A percentile compares a stretch with the other conserved stretches of the same genome.
Evolutionary conservation across 1,140 invertebrate genomes (phyloP).

Genomic region (Drusus annulatus): DNA sequence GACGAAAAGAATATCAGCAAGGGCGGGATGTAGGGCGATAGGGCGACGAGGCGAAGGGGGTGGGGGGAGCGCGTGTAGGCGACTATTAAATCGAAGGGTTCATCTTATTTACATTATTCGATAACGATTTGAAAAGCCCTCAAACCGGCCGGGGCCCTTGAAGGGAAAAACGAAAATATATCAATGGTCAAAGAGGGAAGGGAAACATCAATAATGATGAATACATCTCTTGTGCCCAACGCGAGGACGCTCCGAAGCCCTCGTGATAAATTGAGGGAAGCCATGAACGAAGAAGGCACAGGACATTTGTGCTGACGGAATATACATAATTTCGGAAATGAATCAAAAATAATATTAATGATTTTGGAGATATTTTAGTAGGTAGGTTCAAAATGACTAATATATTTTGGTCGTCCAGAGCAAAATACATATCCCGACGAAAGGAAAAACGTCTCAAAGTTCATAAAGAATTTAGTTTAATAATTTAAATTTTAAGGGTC

Average conservation of each 20-base stretch:
- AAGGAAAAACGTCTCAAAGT: no score
- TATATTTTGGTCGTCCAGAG: no score
- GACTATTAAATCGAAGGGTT: slow-evolving; percentile 49
- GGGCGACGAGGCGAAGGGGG: no score
- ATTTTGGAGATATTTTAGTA: no score
- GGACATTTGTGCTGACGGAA: no score
- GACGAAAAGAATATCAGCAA: slow-evolving; percentile 27
- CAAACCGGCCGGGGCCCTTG: neutral
- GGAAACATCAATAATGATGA: slow-evolving; percentile 45
- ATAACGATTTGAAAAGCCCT: slow-evolving; percentile 47
- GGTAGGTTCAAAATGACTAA: no score
- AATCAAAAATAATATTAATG: no score
- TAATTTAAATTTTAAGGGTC: no score
- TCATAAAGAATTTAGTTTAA: no score
- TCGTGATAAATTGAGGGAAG: slow-evolving; percentile 35
- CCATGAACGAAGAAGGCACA: neutral
- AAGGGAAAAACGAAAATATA: slow-evolving; percentile 51
- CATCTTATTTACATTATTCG: slow-evolving; percentile 56
- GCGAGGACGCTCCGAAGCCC: slow-evolving; percentile 11
- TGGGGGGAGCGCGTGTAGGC: slow-evolving; percentile 6
- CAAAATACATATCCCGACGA: no score
- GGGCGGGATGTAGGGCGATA: neutral
- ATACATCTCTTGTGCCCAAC: neutral
- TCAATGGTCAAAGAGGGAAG: slow-evolving; percentile 47
- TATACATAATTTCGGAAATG: no score